A percentile compares a stretch with the other conserved stretches of the same genome.
Conservation (phyloP, 1,140 invertebrate species). For the Pollicipes pollicipes region DNA sequence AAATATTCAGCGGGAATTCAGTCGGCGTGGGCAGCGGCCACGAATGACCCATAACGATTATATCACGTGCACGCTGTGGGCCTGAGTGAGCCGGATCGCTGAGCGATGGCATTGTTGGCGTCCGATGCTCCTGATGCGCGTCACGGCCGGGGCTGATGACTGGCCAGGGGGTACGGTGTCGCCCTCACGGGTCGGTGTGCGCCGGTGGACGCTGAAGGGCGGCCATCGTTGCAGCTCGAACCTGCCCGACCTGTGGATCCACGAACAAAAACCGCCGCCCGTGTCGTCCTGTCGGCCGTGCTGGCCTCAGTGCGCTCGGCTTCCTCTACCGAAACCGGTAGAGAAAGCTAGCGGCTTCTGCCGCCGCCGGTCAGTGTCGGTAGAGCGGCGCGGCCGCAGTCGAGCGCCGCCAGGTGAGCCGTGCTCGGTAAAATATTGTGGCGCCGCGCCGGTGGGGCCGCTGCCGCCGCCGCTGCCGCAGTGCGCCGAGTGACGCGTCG, state of each 20-base stretch:
- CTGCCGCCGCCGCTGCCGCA: neutral
- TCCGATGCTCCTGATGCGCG: no score
- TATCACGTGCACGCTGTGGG: neutral
- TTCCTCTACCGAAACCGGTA: neutral
- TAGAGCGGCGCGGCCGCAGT: neutral
- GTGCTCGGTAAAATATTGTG: neutral
- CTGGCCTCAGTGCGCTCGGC: neutral
- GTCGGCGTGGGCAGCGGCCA: no score
- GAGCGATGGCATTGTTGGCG: no score
- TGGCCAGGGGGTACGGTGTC: no score
- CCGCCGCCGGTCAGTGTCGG: neutral
- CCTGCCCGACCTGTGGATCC: neutral
- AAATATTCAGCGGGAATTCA: no score
- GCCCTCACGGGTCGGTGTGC: neutral
- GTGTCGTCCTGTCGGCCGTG: neutral
- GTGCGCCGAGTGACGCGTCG: neutral
- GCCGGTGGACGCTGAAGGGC: neutral
- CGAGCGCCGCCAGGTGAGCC: neutral
- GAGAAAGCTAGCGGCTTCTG: neutral
- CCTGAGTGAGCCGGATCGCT: neutral
- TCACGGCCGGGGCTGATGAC: no score
- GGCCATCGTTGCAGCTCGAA: neutral
- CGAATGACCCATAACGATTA: neutral
- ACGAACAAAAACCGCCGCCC: neutral
- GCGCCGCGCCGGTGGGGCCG: neutral